Conservation (phyloP, 2,888 invertebrate species). For the Leptinotarsa peninsularis region DNA sequence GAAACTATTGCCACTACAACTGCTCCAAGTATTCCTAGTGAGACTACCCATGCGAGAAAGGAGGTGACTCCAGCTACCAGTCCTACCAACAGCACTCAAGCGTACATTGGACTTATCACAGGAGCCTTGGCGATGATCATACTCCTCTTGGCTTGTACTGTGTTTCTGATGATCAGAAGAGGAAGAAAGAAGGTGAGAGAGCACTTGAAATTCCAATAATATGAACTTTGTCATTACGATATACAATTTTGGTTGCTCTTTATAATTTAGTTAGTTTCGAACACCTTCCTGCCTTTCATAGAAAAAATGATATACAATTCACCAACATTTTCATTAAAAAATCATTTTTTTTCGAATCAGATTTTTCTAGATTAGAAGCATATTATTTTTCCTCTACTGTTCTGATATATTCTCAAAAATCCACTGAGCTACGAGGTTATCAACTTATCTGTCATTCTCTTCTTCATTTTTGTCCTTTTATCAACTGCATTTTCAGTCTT, state of each 20-base stretch:
- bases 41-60: conserved; percentile 68
- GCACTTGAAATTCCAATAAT: not conserved
- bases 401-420: too few relatives aligned
- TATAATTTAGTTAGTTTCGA: too few relatives aligned
- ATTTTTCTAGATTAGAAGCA: too few relatives aligned
- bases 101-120: conserved; percentile 75
- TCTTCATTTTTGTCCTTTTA: too few relatives aligned
- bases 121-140: conserved; percentile 76
- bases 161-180: conserved; percentile 74
- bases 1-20: conserved; percentile 62
- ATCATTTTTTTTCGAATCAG: too few relatives aligned
- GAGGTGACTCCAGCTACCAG: conserved; percentile 72
- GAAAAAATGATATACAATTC: too few relatives aligned
- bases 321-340: too few relatives aligned
- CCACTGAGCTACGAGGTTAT: too few relatives aligned
- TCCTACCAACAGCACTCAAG: conserved; percentile 70
- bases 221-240: not conserved
- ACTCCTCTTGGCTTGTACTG: conserved; percentile 74
- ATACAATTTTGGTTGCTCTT: not conserved
- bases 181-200: conserved; percentile 69
- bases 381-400: too few relatives aligned
- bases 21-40: conserved; percentile 60
- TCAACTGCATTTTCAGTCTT: too few relatives aligned
- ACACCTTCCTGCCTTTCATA: too few relatives aligned
- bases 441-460: too few relatives aligned